Evolutionary conservation across 1,140 invertebrate genomes (phyloP), one percentile per base, ranked within the genome.

Genomic region (Pachyrhynchus sulphureomaculatus): DNA sequence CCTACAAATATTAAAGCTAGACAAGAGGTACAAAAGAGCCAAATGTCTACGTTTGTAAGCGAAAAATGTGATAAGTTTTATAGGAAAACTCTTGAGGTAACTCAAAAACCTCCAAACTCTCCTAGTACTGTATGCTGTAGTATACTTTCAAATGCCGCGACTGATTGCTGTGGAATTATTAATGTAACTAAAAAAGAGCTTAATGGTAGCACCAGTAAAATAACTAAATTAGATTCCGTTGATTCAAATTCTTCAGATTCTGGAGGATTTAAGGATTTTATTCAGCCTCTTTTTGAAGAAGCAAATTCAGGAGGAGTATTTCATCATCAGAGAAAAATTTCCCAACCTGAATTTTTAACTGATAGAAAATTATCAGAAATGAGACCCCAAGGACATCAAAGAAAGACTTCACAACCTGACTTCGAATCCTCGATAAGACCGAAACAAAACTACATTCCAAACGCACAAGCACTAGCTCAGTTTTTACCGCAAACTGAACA

Each of bases 91-190:
- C 60, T 69, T 33, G 68, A 72, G 37, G 41, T 63, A 12, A 62
- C 53, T 9, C 56, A 54, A 10, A 72, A 72, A 53, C 62, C 72
- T 2, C 72, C 74, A 5, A 72, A 74, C 33, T 76, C 75, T 2
- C 75, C 75, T 8, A 76, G 73, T 42, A 76, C 75, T 8, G 73
- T 76, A 6, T 76, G 75, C 42, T 76, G 75, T 51, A 76, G 75
- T 45, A 76, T 76, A 18, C 47, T 76, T 13, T 73, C 73, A 8
- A 76, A 75, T 45, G 72, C 72, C 0, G 61, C 73, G 1, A 70
- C 67, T 4, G 74, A 75, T 45, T 75, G 74, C 55, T 76, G 74
- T 45, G 70, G 74, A 1, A 72, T 74, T 24, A 74, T 76, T 20
- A 65, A 71, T 24, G 54, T 65, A 13, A 59, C 68, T 20, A 73